Conservation (phyloP, 2,888 invertebrate genomes). For the Xylota segnis region DNA sequence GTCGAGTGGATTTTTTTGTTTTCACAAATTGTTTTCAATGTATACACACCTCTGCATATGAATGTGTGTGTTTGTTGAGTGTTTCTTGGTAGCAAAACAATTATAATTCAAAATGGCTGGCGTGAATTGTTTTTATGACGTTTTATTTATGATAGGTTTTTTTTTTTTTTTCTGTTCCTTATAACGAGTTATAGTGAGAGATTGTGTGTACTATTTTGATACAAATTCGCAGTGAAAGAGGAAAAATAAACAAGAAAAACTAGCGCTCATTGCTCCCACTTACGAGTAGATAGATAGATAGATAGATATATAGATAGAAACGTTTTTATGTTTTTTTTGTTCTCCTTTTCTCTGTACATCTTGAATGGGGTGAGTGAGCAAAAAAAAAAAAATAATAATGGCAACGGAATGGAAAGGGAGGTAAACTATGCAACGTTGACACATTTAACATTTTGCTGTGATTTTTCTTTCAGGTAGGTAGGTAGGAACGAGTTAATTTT, state of each 20-base stretch:
- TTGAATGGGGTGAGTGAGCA: neutral
- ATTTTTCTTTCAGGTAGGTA: neutral
- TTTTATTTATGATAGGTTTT: slow-evolving; percentile 34
- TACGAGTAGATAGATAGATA: neutral
- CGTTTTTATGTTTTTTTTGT: slow-evolving; percentile 17
- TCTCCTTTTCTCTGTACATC: slow-evolving; percentile 5
- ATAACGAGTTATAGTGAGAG: slow-evolving; percentile 25
- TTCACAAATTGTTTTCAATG: neutral
- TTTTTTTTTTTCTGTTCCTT: slow-evolving; percentile 9
- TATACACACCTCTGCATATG: too few species aligned
- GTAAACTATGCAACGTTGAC: slow-evolving; percentile 15
- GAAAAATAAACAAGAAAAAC: slow-evolving; percentile 8
- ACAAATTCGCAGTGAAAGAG: slow-evolving; percentile 4
- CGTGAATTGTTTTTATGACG: slow-evolving; percentile 61
- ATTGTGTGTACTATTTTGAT: slow-evolving; percentile 50
- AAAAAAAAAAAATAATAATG: neutral
- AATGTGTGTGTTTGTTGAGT: slow-evolving; percentile 2
- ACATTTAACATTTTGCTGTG: slow-evolving; percentile 5
- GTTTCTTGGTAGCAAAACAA: slow-evolving; percentile 38
- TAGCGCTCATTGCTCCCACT: slow-evolving; percentile 51
- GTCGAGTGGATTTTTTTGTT: slow-evolving; percentile 4
- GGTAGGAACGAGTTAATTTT: neutral
- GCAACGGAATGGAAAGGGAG: neutral
- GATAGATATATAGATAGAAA: neutral
- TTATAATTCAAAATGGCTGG: slow-evolving; percentile 74